Base-by-base conservation (phyloP, 23 tunicate genomes). In the Corella eumyota region DNA sequence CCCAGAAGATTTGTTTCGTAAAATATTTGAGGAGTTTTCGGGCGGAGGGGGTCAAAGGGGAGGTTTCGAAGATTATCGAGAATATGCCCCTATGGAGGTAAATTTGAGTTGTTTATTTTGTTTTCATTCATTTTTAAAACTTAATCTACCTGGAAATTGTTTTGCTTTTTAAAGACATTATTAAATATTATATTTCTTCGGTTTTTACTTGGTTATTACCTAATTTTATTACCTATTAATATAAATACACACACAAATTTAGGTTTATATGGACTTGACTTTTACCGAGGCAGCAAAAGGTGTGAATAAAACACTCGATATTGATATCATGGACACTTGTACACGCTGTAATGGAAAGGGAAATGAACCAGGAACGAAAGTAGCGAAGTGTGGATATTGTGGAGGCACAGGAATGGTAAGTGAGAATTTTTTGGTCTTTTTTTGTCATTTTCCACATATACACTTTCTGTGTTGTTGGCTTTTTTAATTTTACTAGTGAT, bases 201-300 rank as follows among this genome's bases (percentile, higher is more conserved):
- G n/a, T n/a, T n/a, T n/a, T n/a, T n/a, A n/a, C n/a, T n/a, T n/a
- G n/a, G n/a, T n/a, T n/a, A n/a, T n/a, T n/a, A n/a, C n/a, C n/a
- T n/a, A n/a, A n/a, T n/a, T n/a, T n/a, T n/a, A n/a, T n/a, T n/a
- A n/a, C n/a, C n/a, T n/a, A n/a, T n/a, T n/a, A n/a, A n/a, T n/a
- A n/a, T n/a, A n/a, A n/a, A n/a, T n/a, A n/a, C n/a, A n/a, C n/a
- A n/a, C n/a, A n/a, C n/a, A n/a, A n/a, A n/a, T 32, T 36, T 9
- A 82, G 94, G 96, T 88, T 35, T 72, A 53, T 52, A 6, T 88
- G 57, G 96, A 88, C 68, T 64, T 88, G 6, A 66, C 79, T 26
- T 88, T 88, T 54, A 30, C 34, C 23, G 96, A 88, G 62, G 96
- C 96, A 2, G 96, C 96, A 6, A 77, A 76, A 34, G 96, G 96